Conservation (phyloP, 2,888 invertebrate genomes). For the Lasioglossum zephyrum region DNA sequence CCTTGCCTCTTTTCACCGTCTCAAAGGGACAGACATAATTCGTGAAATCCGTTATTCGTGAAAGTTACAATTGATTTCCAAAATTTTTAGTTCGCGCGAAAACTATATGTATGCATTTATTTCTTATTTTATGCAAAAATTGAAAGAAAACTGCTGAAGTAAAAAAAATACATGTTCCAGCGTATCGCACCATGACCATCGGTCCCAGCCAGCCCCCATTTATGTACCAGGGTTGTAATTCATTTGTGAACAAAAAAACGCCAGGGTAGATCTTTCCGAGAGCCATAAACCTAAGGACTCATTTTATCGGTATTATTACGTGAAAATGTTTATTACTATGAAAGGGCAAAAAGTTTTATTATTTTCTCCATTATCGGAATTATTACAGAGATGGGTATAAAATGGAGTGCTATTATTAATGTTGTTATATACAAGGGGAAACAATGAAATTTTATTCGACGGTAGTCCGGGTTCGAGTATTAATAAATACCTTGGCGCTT, state of each 20-base stretch:
- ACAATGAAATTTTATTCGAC: background rate
- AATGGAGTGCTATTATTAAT: background rate
- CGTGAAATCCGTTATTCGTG: background rate
- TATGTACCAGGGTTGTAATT: background rate
- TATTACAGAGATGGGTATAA: background rate
- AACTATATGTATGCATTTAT: background rate
- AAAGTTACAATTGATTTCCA: background rate
- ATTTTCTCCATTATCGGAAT: background rate
- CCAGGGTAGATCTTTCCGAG: background rate
- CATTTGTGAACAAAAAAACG: background rate
- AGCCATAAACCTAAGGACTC: background rate
- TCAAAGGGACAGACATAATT: background rate
- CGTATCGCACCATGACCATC: background rate
- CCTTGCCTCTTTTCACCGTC: background rate
- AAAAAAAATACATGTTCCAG: background rate
- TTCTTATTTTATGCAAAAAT: background rate
- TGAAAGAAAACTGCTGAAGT: background rate
- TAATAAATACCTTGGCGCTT: background rate
- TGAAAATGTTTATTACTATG: background rate
- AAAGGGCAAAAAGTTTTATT: background rate
- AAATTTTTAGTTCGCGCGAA: background rate
- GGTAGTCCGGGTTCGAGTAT: background rate
- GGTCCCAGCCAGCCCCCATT: background rate
- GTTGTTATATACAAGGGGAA: background rate
- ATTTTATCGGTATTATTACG: background rate